Conservation (phyloP, 2,888 invertebrate species). For the Trissolcus brochymenae region DNA sequence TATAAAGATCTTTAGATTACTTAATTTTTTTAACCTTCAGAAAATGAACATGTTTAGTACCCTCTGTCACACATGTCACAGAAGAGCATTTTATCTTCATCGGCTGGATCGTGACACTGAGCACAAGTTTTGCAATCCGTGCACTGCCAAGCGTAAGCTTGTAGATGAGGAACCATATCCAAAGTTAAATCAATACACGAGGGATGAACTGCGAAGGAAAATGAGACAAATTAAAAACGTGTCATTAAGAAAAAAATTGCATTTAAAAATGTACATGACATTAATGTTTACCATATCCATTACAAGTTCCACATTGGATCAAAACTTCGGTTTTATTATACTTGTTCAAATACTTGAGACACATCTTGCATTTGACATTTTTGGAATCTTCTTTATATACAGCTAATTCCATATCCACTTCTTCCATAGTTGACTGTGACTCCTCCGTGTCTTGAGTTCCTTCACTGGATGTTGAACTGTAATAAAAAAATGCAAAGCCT, state of each 20-base stretch:
- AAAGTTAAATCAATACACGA: conserved; percentile 90
- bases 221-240: not conserved
- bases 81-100: conserved; percentile 94
- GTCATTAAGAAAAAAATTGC: no score
- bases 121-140: conserved; percentile 94
- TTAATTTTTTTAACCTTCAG: not conserved
- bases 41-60: conserved; percentile 52
- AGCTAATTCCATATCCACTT: conserved; percentile 72
- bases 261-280: no score
- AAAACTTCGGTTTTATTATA: conserved; percentile 78
- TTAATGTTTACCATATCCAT: conserved; percentile 81
- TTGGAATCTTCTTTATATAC: conserved; percentile 70
- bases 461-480: conserved; percentile 76
- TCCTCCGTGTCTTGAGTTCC: conserved; percentile 76
- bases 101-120: conserved; percentile 87
- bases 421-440: conserved; percentile 75
- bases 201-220: conserved; percentile 84
- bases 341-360: conserved; percentile 76
- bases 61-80: conserved; percentile 97
- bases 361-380: conserved; percentile 77
- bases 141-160: conserved; percentile 94
- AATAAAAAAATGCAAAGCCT: no score
- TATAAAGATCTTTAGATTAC: conserved; percentile 8
- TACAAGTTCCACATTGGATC: conserved; percentile 81
- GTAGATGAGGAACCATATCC: conserved; percentile 89